Conservation (phyloP, 2,888 invertebrate genomes). For the Drosophila fulvimacula region DNA sequence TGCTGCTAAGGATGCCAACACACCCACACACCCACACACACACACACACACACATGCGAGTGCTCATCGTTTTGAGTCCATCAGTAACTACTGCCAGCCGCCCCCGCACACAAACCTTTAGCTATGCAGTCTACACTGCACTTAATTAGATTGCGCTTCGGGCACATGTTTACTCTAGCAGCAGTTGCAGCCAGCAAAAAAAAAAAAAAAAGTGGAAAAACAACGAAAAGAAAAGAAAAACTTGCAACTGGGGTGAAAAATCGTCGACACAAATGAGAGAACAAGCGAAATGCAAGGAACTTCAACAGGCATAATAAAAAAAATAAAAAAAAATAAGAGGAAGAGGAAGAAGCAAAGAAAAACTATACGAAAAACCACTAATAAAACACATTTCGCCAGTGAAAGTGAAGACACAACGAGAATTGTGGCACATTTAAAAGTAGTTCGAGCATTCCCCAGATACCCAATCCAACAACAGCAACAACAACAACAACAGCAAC, state of each 20-base stretch:
- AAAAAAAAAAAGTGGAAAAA: conserved; percentile 4
- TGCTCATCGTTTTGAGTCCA: conserved; percentile 46
- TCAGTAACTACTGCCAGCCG: conserved; percentile 34
- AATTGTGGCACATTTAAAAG: conserved; percentile 52
- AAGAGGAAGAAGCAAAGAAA: not conserved
- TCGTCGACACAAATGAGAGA: conserved; percentile 57
- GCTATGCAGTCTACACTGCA: conserved; percentile 52
- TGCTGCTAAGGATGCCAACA: conserved; percentile 26
- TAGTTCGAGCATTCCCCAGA: conserved; percentile 25
- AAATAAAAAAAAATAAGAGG: not conserved
- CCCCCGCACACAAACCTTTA: not conserved
- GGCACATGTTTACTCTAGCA: conserved; percentile 69
- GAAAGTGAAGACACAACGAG: conserved; percentile 60
- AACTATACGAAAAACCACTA: conserved; percentile 26
- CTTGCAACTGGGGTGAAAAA: conserved; percentile 34
- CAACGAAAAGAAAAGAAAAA: conserved; percentile 16
- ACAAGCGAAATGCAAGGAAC: conserved; percentile 33
- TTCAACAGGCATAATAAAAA: conserved; percentile 9
- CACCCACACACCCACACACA: conserved; percentile 13
- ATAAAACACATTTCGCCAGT: conserved; percentile 59
- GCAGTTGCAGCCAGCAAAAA: conserved; percentile 14
- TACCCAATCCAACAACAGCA: conserved; percentile 1
- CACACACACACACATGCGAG: conserved; percentile 8
- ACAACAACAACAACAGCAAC: conserved; percentile 4
- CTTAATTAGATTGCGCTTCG: conserved; percentile 77